Conservation (phyloP, 1,140 invertebrate species). For the Diorhabda sublineata region DNA sequence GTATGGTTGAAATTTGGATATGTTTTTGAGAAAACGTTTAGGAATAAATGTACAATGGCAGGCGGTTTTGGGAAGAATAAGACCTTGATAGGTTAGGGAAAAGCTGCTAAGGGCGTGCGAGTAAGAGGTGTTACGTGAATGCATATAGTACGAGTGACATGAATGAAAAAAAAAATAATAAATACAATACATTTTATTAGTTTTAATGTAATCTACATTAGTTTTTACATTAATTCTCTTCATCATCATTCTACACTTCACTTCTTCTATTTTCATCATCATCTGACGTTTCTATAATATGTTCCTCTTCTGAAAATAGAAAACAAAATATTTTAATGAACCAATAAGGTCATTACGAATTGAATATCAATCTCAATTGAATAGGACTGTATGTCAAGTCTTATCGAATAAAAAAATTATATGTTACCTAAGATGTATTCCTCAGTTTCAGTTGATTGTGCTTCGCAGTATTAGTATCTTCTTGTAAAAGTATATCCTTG, state of each 20-base stretch:
- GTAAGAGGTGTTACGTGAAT: slow-evolving; percentile 1
- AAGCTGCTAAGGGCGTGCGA: slow-evolving; percentile 15
- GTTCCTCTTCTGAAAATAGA: slow-evolving; percentile 22
- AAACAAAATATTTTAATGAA: slow-evolving; percentile 14
- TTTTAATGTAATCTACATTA: slow-evolving; percentile 16
- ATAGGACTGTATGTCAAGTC: slow-evolving; percentile 21
- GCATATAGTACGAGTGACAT: not conserved
- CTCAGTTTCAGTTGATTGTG: slow-evolving; percentile 20
- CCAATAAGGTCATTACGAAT: slow-evolving; percentile 19
- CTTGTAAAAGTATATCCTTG: slow-evolving; percentile 21
- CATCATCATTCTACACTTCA: slow-evolving; percentile 11
- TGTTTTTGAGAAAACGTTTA: not conserved
- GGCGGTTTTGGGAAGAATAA: not conserved
- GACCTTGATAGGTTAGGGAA: slow-evolving; percentile 17
- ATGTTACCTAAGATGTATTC: slow-evolving; percentile 22
- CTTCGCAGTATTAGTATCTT: slow-evolving; percentile 19
- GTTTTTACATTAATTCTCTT: slow-evolving; percentile 15
- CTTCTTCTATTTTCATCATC: slow-evolving; percentile 19
- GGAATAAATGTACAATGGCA: not conserved
- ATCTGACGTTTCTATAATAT: slow-evolving; percentile 18
- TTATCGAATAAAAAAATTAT: slow-evolving; percentile 21
- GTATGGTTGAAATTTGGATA: not conserved
- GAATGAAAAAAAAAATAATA: not conserved
- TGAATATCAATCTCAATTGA: slow-evolving; percentile 21
- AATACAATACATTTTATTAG: slow-evolving; percentile 9